Conservation (phyloP, 2,113 vertebrate species). For the Tychaedon coryphoeus region DNA sequence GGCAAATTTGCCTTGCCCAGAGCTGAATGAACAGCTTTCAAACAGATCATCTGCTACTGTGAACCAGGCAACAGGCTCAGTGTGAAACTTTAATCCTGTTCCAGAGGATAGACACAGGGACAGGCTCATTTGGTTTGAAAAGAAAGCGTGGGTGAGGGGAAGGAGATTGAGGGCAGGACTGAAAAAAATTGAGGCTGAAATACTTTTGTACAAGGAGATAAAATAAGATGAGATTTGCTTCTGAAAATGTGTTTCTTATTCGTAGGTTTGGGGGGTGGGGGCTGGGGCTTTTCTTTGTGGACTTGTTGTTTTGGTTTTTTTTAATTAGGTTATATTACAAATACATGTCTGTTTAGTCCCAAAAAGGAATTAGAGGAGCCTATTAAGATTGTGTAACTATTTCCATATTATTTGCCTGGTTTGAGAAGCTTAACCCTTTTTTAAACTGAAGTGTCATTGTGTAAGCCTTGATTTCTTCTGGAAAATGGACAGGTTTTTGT, state of each 20-base stretch:
- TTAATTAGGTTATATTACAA: not conserved
- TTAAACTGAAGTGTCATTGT: not conserved
- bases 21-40: not conserved
- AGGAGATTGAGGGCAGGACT: not conserved
- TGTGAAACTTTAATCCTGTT: constrained; percentile 3
- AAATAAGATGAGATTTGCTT: not conserved
- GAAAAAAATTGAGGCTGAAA: not conserved
- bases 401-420: not conserved
- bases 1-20: not conserved
- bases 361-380: constrained; percentile 2
- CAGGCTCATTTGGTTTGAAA: constrained; percentile 23
- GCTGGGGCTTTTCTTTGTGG: not conserved
- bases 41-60: not conserved
- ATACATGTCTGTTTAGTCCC: not conserved
- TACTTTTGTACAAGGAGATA: not conserved
- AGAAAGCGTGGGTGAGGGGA: not conserved
- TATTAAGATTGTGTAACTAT: not conserved
- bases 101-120: not conserved
- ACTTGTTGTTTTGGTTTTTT: not conserved
- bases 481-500: not conserved
- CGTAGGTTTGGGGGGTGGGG: not conserved
- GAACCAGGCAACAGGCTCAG: not conserved
- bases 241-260: constrained; percentile 1
- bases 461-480: not conserved
- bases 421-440: not conserved